Conservation (phyloP, 1,140 invertebrate species). For the Cepaea nemoralis region DNA sequence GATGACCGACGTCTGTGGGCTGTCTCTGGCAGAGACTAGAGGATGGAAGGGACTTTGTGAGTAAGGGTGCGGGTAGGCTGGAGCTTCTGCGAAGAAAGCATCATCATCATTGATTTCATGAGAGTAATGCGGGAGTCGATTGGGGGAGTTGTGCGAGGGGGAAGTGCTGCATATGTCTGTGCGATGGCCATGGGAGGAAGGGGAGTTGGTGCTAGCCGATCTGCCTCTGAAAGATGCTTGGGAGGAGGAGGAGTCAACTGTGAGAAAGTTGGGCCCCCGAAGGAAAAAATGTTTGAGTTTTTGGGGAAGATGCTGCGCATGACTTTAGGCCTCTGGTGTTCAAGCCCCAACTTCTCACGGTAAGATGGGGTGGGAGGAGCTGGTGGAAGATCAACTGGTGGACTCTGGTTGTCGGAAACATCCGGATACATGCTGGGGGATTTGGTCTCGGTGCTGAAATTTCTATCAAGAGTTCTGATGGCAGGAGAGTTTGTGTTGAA, state of each 20-base stretch:
- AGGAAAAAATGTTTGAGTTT: too few relatives aligned
- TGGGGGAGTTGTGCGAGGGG: conserved; percentile 4
- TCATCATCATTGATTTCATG: conserved; percentile 20
- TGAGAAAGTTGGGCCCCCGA: background rate
- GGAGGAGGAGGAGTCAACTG: background rate
- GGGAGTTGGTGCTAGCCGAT: conserved; percentile 24
- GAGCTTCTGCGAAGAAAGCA: conserved; percentile 34
- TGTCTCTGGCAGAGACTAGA: background rate
- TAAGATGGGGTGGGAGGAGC: conserved; percentile 58
- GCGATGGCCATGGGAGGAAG: background rate
- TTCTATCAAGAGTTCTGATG: conserved; percentile 3
- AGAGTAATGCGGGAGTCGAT: background rate
- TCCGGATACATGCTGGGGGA: conserved; percentile 56
- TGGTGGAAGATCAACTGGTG: conserved; percentile 65
- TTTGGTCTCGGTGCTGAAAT: background rate
- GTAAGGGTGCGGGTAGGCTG: conserved; percentile 29
- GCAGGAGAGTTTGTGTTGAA: conserved; percentile 52
- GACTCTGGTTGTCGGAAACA: conserved; percentile 65
- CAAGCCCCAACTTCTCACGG: conserved; percentile 48
- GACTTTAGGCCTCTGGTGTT: conserved; percentile 15
- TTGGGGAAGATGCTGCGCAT: conserved; percentile 16
- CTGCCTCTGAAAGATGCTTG: background rate
- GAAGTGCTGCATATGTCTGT: background rate
- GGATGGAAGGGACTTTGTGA: conserved; percentile 35
- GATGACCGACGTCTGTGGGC: background rate